phyloP scores from a whole-genome alignment of 2,888 invertebrate species.

The Isotomurus palustris region DNA sequence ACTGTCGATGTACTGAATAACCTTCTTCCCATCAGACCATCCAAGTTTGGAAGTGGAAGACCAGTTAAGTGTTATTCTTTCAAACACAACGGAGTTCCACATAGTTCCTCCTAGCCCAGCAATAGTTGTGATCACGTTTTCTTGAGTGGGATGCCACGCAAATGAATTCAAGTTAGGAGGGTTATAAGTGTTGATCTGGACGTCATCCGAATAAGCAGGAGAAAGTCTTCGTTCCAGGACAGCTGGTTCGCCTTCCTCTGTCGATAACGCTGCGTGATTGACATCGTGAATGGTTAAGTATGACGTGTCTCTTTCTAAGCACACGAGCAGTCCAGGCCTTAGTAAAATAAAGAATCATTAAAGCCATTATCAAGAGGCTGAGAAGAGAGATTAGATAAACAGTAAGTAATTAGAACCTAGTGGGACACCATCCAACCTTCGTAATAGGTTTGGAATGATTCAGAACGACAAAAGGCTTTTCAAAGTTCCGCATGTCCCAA shows the following conservation, averaged over 20 bases:
- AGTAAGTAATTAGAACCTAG: slow-evolving; percentile 56
- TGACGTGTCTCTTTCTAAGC: slow-evolving; percentile 71
- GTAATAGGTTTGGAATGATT: slow-evolving; percentile 65
- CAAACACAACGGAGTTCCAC: slow-evolving; percentile 71
- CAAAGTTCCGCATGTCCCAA: slow-evolving; percentile 84
- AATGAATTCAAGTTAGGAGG: slow-evolving; percentile 61
- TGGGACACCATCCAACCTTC: slow-evolving; percentile 84
- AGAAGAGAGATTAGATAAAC: neutral
- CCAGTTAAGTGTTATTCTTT: slow-evolving; percentile 77
- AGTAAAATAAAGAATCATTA: neutral
- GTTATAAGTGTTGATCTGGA: slow-evolving; percentile 14
- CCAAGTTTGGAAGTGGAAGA: slow-evolving; percentile 66
- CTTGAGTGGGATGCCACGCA: slow-evolving; percentile 81
- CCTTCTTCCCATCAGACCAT: slow-evolving; percentile 69
- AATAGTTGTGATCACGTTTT: slow-evolving; percentile 62
- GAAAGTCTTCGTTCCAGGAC: slow-evolving; percentile 63
- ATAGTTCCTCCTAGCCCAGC: slow-evolving; percentile 55
- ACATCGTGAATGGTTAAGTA: slow-evolving; percentile 80
- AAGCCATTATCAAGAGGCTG: neutral
- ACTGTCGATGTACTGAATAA: slow-evolving; percentile 59
- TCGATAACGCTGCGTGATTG: slow-evolving; percentile 61
- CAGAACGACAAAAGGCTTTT: slow-evolving; percentile 72
- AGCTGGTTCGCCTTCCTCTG: slow-evolving; percentile 69
- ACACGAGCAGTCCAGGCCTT: slow-evolving; percentile 59
- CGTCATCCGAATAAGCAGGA: slow-evolving; percentile 48